phyloP scores from a whole-genome alignment of 2,113 vertebrate genomes.

The Procavia capensis region DNA sequence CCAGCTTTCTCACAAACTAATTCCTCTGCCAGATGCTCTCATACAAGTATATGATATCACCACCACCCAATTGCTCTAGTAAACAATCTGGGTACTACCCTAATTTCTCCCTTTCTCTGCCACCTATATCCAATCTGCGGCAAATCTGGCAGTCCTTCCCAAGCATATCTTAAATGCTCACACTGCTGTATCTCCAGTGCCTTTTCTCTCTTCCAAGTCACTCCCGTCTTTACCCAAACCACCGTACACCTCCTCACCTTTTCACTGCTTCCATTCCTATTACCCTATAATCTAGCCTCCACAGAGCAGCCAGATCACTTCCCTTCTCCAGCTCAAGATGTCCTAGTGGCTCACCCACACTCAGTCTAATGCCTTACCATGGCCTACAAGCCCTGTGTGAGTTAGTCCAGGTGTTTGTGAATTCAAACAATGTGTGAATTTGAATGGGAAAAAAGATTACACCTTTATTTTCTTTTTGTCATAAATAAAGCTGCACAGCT shows the following conservation, averaged over 20 bases:
- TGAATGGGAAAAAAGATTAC: too few relatives aligned
- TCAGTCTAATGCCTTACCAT: fast-evolving
- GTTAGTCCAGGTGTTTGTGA: neutral
- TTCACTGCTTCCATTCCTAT: neutral
- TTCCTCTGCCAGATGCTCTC: neutral
- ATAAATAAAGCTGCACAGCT: too few relatives aligned
- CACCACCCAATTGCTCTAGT: neutral
- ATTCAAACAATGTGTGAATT: neutral
- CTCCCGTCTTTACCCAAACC: neutral
- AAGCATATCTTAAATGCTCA: neutral
- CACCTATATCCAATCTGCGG: too few relatives aligned
- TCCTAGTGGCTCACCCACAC: neutral
- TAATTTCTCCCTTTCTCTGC: neutral
- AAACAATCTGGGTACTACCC: neutral
- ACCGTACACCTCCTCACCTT: neutral
- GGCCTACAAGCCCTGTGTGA: neutral
- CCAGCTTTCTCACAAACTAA: neutral
- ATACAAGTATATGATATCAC: fast-evolving
- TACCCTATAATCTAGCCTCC: neutral
- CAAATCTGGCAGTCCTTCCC: neutral
- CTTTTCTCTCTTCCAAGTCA: neutral
- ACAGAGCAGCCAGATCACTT: neutral
- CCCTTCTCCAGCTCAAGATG: neutral
- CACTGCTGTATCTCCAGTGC: neutral
- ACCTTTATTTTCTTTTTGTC: constrained; percentile 4